Conservation (phyloP, 2,113 vertebrate species). For the Pelecanus crispus region DNA sequence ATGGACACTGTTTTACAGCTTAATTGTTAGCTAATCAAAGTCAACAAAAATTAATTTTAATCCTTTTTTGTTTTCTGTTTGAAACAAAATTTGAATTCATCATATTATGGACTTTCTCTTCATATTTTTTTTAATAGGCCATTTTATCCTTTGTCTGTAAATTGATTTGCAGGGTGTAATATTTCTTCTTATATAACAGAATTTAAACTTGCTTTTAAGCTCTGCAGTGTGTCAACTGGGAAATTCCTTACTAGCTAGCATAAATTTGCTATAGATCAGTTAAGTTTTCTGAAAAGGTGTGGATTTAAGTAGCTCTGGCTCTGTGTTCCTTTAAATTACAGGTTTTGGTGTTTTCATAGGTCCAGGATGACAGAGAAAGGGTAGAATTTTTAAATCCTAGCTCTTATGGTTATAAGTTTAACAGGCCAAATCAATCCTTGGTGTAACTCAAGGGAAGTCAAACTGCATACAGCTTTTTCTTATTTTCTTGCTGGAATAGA, state of each 20-base stretch:
- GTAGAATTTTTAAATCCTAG: neutral
- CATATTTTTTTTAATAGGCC: neutral
- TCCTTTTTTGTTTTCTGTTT: neutral
- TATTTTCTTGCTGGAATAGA: neutral
- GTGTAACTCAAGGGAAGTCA: neutral
- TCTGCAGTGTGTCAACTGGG: neutral
- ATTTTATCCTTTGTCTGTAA: neutral
- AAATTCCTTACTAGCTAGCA: neutral
- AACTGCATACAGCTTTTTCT: neutral
- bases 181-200: neutral
- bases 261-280: neutral
- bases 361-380: neutral
- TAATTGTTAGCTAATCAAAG: neutral
- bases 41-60: neutral
- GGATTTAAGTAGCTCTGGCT: neutral
- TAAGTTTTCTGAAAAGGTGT: neutral
- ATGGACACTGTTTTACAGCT: neutral
- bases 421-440: neutral
- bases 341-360: neutral
- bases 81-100: neutral
- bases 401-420: neutral
- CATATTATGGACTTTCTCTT: neutral
- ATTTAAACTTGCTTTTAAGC: neutral
- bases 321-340: neutral
- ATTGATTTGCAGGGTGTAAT: neutral